Evolutionary conservation across 2,797 vertebrate species (phyloP), one percentile per base, ranked within the genome.

Genomic region (Tamandua tetradactyla): DNA sequence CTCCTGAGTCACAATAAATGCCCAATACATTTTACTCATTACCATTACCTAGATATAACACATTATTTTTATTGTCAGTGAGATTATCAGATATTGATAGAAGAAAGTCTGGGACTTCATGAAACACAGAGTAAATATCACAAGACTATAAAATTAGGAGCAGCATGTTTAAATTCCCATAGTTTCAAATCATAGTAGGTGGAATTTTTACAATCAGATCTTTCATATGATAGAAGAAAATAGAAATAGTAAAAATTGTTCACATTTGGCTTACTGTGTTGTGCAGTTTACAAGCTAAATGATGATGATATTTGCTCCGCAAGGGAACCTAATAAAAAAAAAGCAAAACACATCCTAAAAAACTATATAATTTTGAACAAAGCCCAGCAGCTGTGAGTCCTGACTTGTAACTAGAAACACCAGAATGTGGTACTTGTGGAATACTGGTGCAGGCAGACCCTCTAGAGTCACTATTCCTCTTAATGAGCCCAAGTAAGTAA

Each of bases 401-500:
- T 5, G 30, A 55, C 44, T 81, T 95, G 27, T 69, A 79, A 82
- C 81, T 92, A 64, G 49, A 25, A 76, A 83, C 32, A 89, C n/a
- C 40, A 57, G 12, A 37, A 32, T 32, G 89, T 92, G 57, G 42
- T 27, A 35, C 27, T 78, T 69, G 74, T 18, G 7, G 18, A 75
- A 91, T 37, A 55, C 30, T 3, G 12, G 52, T 14, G 32, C 4
- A 7, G 75, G 62, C 85, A 71, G 69, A 82, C 8, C 27, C 91
- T 74, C 83, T 55, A 40, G 87, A 86, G 95, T 91, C 2, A 1
- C 14, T n/a, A 69, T 78, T 82, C 27, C 23, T 96, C 62, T 95
- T 96, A 89, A 96, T 97, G 93, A 95, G 82, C 66, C 42, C n/a
- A 47, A 83, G 57, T 40, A 94, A 92, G 55, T 75, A 42, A 94